A percentile compares a stretch with the other conserved stretches of the same genome.
These are phyloP conservation scores for Prunella strophiata DNA, from an alignment of 2,797 vertebrate genomes.

Conservation along the genomic window DNA sequence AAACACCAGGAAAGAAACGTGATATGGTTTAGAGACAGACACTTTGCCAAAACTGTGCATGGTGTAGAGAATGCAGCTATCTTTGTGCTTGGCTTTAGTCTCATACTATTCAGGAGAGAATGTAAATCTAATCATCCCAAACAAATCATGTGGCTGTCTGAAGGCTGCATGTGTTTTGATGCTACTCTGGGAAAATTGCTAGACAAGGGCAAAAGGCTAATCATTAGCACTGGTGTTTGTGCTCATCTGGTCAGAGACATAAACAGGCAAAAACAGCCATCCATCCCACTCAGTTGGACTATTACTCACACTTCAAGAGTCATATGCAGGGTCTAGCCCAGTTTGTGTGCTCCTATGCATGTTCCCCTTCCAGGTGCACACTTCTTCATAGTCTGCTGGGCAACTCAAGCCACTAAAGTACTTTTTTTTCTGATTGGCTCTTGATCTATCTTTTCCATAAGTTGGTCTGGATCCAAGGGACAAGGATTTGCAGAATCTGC, in stretches of 20 bases:
- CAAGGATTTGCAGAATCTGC: not conserved
- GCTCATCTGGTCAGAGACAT: not conserved
- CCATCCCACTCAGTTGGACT: not conserved
- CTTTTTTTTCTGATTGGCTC: not conserved
- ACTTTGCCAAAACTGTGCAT: not conserved
- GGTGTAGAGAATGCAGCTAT: not conserved
- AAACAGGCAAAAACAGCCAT: not conserved
- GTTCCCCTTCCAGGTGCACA: not conserved
- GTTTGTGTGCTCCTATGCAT: rapidly evolving
- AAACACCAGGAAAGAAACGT: not conserved
- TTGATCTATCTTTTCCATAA: not conserved
- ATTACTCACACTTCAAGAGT: not conserved
- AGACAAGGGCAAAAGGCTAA: not conserved
- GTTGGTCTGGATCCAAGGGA: not conserved
- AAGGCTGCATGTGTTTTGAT: not conserved
- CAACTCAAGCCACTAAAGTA: not conserved
- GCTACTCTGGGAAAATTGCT: not conserved
- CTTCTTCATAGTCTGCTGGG: not conserved
- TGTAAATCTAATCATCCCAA: not conserved
- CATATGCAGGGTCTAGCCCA: not conserved
- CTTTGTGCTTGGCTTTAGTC: not conserved
- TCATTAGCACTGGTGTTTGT: not conserved
- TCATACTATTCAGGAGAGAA: not conserved
- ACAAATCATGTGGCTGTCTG: not conserved
- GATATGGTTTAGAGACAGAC: not conserved